Conservation (phyloP, 2,113 vertebrate species). For the Leptobrachium ailaonicum region DNA sequence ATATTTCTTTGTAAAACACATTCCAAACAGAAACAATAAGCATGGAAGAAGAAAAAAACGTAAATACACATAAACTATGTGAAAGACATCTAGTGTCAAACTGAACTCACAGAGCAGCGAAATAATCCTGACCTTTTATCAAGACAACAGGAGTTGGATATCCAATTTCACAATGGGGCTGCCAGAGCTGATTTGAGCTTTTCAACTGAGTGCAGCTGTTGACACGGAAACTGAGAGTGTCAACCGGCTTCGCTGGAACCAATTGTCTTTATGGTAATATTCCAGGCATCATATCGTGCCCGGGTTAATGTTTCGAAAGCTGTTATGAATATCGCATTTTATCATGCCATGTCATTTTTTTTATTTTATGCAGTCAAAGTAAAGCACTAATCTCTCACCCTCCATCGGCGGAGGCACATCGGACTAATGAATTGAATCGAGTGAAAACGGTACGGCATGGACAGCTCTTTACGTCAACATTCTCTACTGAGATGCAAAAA, state of each 20-base stretch:
- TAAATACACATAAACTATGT: neutral
- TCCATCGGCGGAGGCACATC: too few species aligned
- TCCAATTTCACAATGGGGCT: neutral
- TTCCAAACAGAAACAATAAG: too few species aligned
- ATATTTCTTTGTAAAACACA: too few species aligned
- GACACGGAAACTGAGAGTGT: neutral
- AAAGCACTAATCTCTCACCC: too few species aligned
- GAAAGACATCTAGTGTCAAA: slow-evolving; percentile 14
- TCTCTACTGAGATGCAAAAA: too few species aligned
- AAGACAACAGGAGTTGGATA: neutral
- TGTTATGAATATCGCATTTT: slow-evolving; percentile 26
- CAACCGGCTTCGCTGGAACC: neutral
- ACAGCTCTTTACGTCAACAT: too few species aligned
- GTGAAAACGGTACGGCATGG: too few species aligned
- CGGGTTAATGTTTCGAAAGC: slow-evolving; percentile 9
- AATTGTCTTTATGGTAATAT: slow-evolving; percentile 37
- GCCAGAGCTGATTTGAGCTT: slow-evolving; percentile 19
- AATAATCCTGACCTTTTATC: neutral
- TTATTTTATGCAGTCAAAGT: neutral
- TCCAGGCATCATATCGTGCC: slow-evolving; percentile 16
- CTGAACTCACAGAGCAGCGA: slow-evolving; percentile 5
- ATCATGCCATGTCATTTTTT: neutral
- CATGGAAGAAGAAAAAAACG: neutral
- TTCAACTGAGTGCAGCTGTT: slow-evolving; percentile 18
- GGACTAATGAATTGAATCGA: too few species aligned